These are phyloP conservation scores for Diadegma fenestrale DNA, from an alignment of 2,888 invertebrate genomes.

Conservation along the genomic window DNA sequence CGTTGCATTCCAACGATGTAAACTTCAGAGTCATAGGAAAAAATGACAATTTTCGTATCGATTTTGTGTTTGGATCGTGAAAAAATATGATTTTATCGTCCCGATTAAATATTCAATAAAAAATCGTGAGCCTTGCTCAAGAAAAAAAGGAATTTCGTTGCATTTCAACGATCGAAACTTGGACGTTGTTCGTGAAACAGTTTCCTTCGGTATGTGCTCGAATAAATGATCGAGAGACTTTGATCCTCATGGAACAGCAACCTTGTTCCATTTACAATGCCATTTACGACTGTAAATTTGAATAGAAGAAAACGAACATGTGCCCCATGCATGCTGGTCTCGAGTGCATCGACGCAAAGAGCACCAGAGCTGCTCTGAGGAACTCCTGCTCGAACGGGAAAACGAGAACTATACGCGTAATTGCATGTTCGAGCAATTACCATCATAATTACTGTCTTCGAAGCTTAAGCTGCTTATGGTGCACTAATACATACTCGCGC, in stretches of 20 bases:
- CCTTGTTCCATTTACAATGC: conserved; percentile 63
- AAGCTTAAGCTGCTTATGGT: conserved; percentile 16
- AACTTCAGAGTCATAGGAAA: no score
- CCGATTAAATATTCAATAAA: no score
- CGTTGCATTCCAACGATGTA: no score
- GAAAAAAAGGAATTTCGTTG: no score
- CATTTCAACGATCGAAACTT: no score
- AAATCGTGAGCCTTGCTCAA: no score
- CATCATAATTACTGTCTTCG: conserved; percentile 32
- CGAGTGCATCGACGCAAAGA: neutral
- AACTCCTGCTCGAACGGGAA: conserved; percentile 17
- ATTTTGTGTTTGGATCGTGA: no score
- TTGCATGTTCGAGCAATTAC: conserved; percentile 50
- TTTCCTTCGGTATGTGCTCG: neutral
- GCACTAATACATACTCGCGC: conserved; percentile 32
- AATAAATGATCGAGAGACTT: conserved; percentile 4
- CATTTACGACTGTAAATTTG: conserved; percentile 37
- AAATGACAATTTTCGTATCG: no score
- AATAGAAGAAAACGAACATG: conserved; percentile 26
- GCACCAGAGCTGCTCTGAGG: conserved; percentile 3
- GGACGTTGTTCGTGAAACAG: neutral
- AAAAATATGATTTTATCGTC: no score
- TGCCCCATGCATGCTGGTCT: neutral
- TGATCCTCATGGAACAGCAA: conserved; percentile 11
- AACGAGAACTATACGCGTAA: neutral